These are phyloP conservation scores for Drosophila barbarae DNA, from an alignment of 2,888 invertebrate species.

Conservation along the genomic window DNA sequence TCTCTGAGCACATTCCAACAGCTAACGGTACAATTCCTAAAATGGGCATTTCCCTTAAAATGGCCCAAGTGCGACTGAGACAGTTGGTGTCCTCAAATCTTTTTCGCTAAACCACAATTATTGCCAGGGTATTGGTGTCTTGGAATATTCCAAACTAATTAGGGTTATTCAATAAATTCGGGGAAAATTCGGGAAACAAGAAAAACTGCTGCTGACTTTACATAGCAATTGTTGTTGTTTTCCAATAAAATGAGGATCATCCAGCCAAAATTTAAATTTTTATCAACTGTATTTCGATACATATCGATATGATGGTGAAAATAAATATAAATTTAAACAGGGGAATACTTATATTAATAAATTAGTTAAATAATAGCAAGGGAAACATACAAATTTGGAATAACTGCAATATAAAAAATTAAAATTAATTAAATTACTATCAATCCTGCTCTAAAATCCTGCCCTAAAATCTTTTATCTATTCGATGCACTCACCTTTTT, in stretches of 20 bases:
- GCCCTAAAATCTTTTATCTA: not conserved
- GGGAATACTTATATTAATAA: not conserved
- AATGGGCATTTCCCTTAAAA: not conserved
- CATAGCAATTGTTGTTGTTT: not conserved
- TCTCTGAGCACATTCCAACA: not conserved
- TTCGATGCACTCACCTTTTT: conserved; percentile 57
- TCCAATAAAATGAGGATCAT: too few relatives aligned
- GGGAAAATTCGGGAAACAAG: not conserved
- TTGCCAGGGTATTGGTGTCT: not conserved
- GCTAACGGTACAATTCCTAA: conserved; percentile 3
- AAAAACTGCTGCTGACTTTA: not conserved
- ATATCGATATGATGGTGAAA: not conserved
- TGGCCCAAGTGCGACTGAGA: not conserved
- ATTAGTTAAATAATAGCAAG: not conserved
- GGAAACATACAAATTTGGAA: too few relatives aligned
- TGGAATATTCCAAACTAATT: not conserved
- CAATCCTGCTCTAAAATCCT: too few relatives aligned
- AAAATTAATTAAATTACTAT: too few relatives aligned
- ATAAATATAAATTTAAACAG: not conserved
- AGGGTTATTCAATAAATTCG: not conserved
- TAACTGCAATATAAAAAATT: too few relatives aligned
- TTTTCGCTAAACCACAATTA: not conserved
- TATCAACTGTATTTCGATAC: not conserved
- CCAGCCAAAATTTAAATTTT: not conserved
- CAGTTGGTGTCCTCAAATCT: not conserved